These are phyloP conservation scores for Parotocinclus haroldoi DNA, from an alignment of 2,797 vertebrate genomes.

Conservation along the genomic window DNA sequence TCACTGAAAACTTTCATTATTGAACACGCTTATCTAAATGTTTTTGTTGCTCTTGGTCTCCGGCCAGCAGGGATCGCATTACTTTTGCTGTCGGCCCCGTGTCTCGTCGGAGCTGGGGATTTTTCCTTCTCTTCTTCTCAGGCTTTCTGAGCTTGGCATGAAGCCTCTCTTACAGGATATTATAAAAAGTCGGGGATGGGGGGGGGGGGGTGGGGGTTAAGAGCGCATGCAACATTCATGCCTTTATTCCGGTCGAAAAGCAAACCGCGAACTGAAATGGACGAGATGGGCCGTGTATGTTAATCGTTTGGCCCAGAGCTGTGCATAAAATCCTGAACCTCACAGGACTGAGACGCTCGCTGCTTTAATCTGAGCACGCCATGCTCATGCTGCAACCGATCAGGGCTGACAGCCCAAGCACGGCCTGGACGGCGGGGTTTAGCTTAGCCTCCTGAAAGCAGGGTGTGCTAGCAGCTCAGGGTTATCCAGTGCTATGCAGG, in stretches of 20 bases:
- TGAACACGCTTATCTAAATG: conserved; percentile 80
- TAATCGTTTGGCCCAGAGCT: conserved; percentile 28
- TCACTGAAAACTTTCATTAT: conserved; percentile 81
- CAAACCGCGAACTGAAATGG: conserved; percentile 20
- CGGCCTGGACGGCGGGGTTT: conserved; percentile 24
- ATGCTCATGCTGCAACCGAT: conserved; percentile 24
- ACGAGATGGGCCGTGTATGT: conserved; percentile 29
- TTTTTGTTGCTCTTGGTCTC: conserved; percentile 78
- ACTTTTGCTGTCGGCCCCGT: conserved; percentile 58
- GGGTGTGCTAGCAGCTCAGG: conserved; percentile 12
- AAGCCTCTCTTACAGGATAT: conserved; percentile 41
- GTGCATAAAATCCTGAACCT: conserved; percentile 17
- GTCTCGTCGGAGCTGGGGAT: conserved; percentile 44
- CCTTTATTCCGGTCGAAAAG: conserved; percentile 35
- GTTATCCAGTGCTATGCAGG: neutral
- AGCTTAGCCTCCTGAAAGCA: conserved; percentile 15
- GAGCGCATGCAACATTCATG: conserved; percentile 34
- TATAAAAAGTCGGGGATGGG: conserved; percentile 20
- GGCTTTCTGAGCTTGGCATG: conserved; percentile 50
- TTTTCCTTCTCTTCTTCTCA: conserved; percentile 51
- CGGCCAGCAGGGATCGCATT: conserved; percentile 73
- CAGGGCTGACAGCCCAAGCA: conserved; percentile 24
- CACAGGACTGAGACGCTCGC: conserved; percentile 17
- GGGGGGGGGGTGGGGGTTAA: neutral
- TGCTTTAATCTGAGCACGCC: conserved; percentile 32